phyloP scores from a whole-genome alignment of 1,140 invertebrate species.

The Diabrotica undecimpunctata region DNA sequence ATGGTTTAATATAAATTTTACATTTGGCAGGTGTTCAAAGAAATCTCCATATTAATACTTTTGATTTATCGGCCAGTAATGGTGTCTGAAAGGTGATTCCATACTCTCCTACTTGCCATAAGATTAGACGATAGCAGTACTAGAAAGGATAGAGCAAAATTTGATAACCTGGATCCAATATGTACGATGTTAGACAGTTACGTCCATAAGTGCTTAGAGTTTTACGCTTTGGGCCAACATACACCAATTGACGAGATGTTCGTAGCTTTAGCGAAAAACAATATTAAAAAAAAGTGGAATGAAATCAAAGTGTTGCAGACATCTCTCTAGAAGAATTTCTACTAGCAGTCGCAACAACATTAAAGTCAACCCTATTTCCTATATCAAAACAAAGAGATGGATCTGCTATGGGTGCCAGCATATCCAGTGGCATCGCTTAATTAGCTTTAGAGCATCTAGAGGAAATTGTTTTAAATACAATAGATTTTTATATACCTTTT shows the following conservation, averaged over 20 bases:
- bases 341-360: too few relatives aligned
- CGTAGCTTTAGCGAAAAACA: too few relatives aligned
- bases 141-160: slow-evolving; percentile 36
- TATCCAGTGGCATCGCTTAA: too few relatives aligned
- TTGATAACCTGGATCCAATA: slow-evolving; percentile 42
- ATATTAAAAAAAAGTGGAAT: too few relatives aligned
- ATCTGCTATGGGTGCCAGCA: too few relatives aligned
- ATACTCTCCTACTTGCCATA: slow-evolving; percentile 22
- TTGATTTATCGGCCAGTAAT: slow-evolving; percentile 44
- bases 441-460: too few relatives aligned
- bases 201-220: slow-evolving; percentile 31
- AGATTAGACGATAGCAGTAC: slow-evolving; percentile 35
- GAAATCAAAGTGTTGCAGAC: too few relatives aligned
- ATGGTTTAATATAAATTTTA: slow-evolving; percentile 47
- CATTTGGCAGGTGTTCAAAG: slow-evolving; percentile 51
- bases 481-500: too few relatives aligned
- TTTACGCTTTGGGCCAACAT: slow-evolving; percentile 29
- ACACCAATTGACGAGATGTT: slow-evolving; percentile 44
- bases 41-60: slow-evolving; percentile 45
- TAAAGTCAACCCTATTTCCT: too few relatives aligned
- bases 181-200: slow-evolving; percentile 40
- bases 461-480: too few relatives aligned
- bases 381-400: too few relatives aligned
- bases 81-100: slow-evolving; percentile 34
- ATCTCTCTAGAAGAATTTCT: too few relatives aligned